Base-by-base conservation (phyloP, 2,888 invertebrate species). In the Ichneumoninae sp. region DNA sequence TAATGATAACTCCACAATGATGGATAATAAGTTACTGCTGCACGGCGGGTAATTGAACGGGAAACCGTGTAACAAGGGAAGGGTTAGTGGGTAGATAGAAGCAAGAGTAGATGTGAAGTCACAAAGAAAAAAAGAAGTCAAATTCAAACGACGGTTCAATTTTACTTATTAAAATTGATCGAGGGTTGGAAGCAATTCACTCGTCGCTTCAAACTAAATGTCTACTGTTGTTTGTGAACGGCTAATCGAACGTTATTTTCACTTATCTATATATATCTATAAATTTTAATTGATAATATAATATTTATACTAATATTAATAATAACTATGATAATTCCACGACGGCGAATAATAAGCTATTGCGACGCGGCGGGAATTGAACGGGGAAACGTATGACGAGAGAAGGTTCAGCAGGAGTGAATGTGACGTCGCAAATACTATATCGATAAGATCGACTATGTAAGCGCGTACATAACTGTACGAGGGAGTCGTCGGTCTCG, bases 381-480 rank as follows among this genome's bases (percentile, higher is more conserved):
- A 26, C 26, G 69, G 13, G 16, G 19, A 8, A 62, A 33, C 33
- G 13, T 36, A 57, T 70, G 3, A 36, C 52, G 52, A 36, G 19
- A 44, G 44, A 77, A 77, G 30, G 30, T 57, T 66, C 54, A 47
- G 54, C 68, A 57, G 80, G 47, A 74, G 74, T 16, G 33, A 16
- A 54, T 36, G 47, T 30, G 68, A 74, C n/a, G 22, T 33, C n/a
- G 22, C 54, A 68, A n/a, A 26, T 26, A 75, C 57, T 75, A 50
- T 33, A 36, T 40, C 74, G 80, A 80, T 80, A 74, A 75, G 79
- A 80, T 80, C 80, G 47, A 33, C 50, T 50, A 19, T 50, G 52
- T 65, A 36, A 65, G 50, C 22, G 36, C 26, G 33, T 10, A 13
- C 30, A 74, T 36, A 65, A 75, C 50, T 33, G 33, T 75, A 47